These are phyloP conservation scores for Criorhina ranunculi DNA, from an alignment of 2,888 invertebrate genomes.

Conservation along the genomic window DNA sequence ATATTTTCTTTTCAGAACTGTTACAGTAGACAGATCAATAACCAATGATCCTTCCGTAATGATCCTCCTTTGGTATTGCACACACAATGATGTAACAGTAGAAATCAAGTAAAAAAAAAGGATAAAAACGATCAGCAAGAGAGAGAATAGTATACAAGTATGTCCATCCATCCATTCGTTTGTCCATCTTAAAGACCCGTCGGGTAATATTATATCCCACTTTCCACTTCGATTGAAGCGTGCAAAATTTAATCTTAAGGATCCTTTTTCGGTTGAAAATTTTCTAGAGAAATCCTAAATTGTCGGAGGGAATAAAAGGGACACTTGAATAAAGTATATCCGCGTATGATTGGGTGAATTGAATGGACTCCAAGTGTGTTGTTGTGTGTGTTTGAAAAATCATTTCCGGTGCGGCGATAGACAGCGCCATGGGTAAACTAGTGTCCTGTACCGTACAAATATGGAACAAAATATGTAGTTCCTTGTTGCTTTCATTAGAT, in stretches of 20 bases:
- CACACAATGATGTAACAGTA: constrained; percentile 68
- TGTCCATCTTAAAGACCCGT: constrained; percentile 63
- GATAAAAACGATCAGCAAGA: constrained; percentile 34
- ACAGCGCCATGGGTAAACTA: constrained; percentile 67
- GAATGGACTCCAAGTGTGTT: constrained; percentile 48
- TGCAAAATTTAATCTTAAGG: constrained; percentile 74
- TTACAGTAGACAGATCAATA: constrained; percentile 64
- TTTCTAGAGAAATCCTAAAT: constrained; percentile 22
- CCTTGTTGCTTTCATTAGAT: constrained; percentile 51
- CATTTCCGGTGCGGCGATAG: constrained; percentile 71
- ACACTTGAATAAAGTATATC: constrained; percentile 71
- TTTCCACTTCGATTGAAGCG: constrained; percentile 71
- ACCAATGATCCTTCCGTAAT: constrained; percentile 74
- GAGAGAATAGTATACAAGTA: constrained; percentile 4
- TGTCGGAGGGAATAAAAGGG: constrained; percentile 58
- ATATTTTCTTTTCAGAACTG: constrained; percentile 25
- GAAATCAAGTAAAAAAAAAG: constrained; percentile 48
- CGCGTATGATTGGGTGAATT: constrained; percentile 70
- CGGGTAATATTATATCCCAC: constrained; percentile 56
- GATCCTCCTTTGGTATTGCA: constrained; percentile 48
- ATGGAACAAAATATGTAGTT: constrained; percentile 43
- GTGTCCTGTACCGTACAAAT: constrained; percentile 45
- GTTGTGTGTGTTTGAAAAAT: constrained; percentile 66
- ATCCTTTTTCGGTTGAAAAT: constrained; percentile 22
- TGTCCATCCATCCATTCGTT: constrained; percentile 40